Percentiles rank a stretch among this genome's conserved stretches.
These are phyloP conservation scores for Caenorhabditis afra DNA, from an alignment of 2,888 invertebrate genomes.

Conservation along the genomic window DNA sequence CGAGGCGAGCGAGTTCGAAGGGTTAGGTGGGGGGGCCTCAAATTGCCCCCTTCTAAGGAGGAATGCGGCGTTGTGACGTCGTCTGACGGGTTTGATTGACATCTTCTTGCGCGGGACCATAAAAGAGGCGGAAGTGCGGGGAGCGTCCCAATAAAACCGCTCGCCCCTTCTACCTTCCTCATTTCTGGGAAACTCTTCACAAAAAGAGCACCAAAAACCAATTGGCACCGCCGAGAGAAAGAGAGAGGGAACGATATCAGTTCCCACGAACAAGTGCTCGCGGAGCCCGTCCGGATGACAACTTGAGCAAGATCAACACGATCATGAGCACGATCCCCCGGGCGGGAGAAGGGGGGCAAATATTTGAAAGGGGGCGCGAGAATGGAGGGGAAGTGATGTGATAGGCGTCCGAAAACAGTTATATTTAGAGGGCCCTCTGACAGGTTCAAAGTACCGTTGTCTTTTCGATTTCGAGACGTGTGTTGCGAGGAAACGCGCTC, in stretches of 20 bases:
- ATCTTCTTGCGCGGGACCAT: conserved; percentile 1
- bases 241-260: not conserved
- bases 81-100: conserved; percentile 43
- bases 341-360: conserved; percentile 22
- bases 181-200: conserved; percentile 18
- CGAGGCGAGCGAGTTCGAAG: not conserved
- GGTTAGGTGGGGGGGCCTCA: not conserved
- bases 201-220: conserved; percentile 34
- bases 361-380: conserved; percentile 35
- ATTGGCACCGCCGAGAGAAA: not conserved
- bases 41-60: conserved; percentile 1
- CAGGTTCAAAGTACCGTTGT: conserved; percentile 45
- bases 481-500: conserved; percentile 11
- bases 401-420: conserved; percentile 22
- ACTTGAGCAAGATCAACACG: conserved; percentile 54
- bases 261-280: conserved; percentile 56
- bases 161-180: no score
- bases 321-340: conserved; percentile 46
- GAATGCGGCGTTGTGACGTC: conserved; percentile 39
- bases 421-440: conserved; percentile 35
- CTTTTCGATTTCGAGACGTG: conserved; percentile 21
- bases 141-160: no score
- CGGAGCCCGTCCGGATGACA: conserved; percentile 27
- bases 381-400: conserved; percentile 31
- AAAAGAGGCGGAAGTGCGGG: not conserved